phyloP scores from a whole-genome alignment of 1,140 invertebrate species.

The Cepaea nemoralis region DNA sequence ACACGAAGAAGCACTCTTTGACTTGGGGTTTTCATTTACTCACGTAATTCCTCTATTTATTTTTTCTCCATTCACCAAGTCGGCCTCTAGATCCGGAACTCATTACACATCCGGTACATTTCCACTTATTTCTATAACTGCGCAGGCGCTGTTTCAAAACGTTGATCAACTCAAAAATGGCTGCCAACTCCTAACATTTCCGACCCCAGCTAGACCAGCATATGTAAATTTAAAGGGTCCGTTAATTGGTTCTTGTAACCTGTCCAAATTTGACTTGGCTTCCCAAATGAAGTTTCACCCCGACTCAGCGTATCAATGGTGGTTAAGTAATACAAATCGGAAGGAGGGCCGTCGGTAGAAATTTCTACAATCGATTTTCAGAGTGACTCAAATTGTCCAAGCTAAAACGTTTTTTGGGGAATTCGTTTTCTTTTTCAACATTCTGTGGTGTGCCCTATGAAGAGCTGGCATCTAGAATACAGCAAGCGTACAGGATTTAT shows the following conservation, averaged over 20 bases:
- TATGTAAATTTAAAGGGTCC: slow-evolving; percentile 7
- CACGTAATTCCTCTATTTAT: background rate
- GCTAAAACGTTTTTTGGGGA: background rate
- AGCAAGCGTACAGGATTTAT: no score
- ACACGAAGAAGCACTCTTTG: background rate
- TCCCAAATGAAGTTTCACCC: background rate
- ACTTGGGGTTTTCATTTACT: background rate
- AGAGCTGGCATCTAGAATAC: no score
- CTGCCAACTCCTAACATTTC: background rate
- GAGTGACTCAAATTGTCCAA: background rate
- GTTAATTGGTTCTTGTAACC: background rate
- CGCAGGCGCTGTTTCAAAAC: background rate
- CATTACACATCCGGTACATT: background rate
- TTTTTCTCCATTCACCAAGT: background rate
- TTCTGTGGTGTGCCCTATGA: background rate
- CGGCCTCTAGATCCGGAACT: background rate
- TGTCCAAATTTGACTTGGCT: background rate
- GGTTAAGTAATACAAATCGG: background rate
- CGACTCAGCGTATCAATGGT: background rate
- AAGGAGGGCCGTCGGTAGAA: background rate
- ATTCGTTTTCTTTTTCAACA: background rate
- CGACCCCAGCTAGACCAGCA: background rate
- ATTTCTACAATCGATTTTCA: background rate
- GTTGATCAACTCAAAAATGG: background rate
- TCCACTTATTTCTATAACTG: background rate